Percentiles rank a stretch among this genome's conserved stretches.
Evolutionary conservation across 1,140 invertebrate species (phyloP).

Genomic region (Leucophenga varia): DNA sequence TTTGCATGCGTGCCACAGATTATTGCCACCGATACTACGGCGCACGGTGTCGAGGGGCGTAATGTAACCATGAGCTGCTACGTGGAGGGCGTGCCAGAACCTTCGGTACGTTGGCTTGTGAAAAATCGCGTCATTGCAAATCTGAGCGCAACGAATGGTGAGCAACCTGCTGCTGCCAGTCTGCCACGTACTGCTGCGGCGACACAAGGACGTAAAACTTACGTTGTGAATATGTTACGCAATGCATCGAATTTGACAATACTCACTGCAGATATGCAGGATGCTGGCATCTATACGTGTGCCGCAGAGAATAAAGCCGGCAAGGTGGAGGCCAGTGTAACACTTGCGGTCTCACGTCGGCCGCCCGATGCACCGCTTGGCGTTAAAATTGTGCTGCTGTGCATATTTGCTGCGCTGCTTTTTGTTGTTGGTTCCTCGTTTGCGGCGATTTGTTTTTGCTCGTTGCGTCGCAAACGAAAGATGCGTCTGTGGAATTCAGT

Average conservation of each 20-base stretch:
- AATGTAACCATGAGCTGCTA: constrained; percentile 75
- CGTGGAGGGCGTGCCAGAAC: constrained; percentile 69
- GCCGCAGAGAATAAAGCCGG: constrained; percentile 77
- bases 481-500: constrained; percentile 53
- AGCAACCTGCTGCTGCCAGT: constrained; percentile 17
- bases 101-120: constrained; percentile 62
- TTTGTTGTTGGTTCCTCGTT: constrained; percentile 63
- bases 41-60: constrained; percentile 66
- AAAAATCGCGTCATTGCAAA: constrained; percentile 53
- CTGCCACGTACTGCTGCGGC: constrained; percentile 41
- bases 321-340: constrained; percentile 69
- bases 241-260: constrained; percentile 71
- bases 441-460: constrained; percentile 63
- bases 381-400: constrained; percentile 60
- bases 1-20: constrained; percentile 77
- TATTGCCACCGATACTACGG: constrained; percentile 59
- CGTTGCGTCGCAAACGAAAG: constrained; percentile 56
- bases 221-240: constrained; percentile 58
- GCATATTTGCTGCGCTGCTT: constrained; percentile 62
- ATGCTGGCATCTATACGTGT: constrained; percentile 74
- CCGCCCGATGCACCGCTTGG: constrained; percentile 58
- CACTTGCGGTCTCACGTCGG: constrained; percentile 64
- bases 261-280: constrained; percentile 67
- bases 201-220: constrained; percentile 58
- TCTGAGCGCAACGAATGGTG: constrained; percentile 35